Percentiles rank a stretch among this genome's conserved stretches.
These are phyloP conservation scores for Hycleus cichorii DNA, from an alignment of 1,140 invertebrate species.

Conservation along the genomic window DNA sequence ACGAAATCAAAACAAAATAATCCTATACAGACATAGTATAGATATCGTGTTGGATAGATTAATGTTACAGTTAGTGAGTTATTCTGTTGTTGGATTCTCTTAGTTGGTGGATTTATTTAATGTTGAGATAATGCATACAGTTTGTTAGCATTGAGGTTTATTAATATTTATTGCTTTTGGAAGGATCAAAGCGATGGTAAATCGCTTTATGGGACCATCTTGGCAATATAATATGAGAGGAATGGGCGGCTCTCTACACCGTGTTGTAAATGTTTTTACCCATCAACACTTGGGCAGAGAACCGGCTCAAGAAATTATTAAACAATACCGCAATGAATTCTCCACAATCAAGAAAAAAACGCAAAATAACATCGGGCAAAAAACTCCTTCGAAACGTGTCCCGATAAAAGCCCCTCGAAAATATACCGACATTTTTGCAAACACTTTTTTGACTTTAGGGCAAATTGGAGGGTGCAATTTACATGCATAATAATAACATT, in stretches of 20 bases:
- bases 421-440: no score
- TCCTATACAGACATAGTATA: neutral
- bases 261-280: neutral
- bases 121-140: constrained; percentile 22
- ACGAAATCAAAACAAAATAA: neutral
- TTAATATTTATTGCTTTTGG: constrained; percentile 26
- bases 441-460: no score
- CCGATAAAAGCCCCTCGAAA: no score
- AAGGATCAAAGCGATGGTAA: constrained; percentile 19
- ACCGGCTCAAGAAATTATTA: no score
- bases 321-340: no score
- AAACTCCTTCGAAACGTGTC: no score
- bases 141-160: constrained; percentile 25
- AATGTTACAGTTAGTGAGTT: neutral
- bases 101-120: neutral
- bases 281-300: constrained; percentile 4
- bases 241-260: constrained; percentile 1
- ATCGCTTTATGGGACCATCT: constrained; percentile 26
- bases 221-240: constrained; percentile 17
- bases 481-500: no score
- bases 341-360: no score
- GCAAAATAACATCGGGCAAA: no score
- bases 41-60: neutral
- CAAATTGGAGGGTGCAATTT: no score
- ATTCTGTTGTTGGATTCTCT: neutral